Evolutionary conservation across 2,797 vertebrate species (phyloP), one percentile per base, ranked within the genome.

Genomic region (Podarcis siculus): DNA sequence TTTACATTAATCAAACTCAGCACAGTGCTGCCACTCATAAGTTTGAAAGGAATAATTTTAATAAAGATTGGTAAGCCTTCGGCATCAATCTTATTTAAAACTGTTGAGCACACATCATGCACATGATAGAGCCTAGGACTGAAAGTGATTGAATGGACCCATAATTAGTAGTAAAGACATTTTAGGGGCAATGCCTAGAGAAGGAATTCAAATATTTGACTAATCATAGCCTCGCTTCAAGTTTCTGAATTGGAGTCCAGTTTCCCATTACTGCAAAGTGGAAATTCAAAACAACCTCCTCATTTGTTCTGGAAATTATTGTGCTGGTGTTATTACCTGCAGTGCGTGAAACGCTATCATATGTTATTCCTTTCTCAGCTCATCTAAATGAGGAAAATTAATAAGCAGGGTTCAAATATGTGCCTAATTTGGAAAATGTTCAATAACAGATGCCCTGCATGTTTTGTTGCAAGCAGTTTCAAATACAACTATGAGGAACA

Each of bases 1-100:
- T 94, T 88, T 87, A 93, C 77, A 71, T 95, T 87, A 91, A 93
- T 95, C 93, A 94, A 69, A 71, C 61, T 95, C 89, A 91, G 86
- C 12, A 86, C 64, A 94, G 45, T 2, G 0, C 39, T 75, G 42
- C n/a, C 86, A n/a, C 23, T 73, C 78, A 79, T 89, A 92, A 87
- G 89, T 95, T 95, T 90, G 77, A 87, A 92, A 94, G 91, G 66
- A 92, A 93, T 94, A 89, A 93, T 85, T 94, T 66, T 76, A 55
- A 32, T 89, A 87, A 91, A 86, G 92, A 90, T 87, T 35, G 86
- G 61, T 61, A 72, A 89, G 55, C n/a, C 79, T 93, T 94, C 92
- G 90, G 89, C 90, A 95, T 92, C 87, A 91, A 87, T 72, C 35
- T 89, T 71, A 75, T 93, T 93, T 89, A 95, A 91, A 91, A 93